Evolutionary conservation across 2,888 invertebrate genomes (phyloP), one percentile per base, ranked within the genome.

Genomic region (Drosophila villosipedis): DNA sequence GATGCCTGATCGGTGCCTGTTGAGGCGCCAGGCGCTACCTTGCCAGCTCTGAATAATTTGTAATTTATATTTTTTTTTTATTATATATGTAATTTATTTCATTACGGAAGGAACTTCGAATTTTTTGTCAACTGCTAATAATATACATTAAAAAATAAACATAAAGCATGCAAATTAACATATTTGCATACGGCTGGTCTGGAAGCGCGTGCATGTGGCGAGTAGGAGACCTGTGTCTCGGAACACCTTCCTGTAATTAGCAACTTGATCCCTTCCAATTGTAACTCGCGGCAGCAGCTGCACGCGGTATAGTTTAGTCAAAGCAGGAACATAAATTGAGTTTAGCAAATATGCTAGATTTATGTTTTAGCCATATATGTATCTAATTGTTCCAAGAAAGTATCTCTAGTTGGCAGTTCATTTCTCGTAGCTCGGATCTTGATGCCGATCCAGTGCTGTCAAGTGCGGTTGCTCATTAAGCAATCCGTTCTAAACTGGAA

Each of bases 301-400:
- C 28, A 22, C 35, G 39, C 49, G 30, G 16, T 19, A 10, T 2
- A 37, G 10, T 58, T 82, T 62, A 76, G 90, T 83, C 88, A 89
- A 87, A 89, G 53, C 88, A 85, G 88, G 88, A 87, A 89, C 78
- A 80, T 74, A 72, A 74, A 70, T 25, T 58, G 25, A 55, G 54
- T 31, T 67, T 37, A 69, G 67, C 68, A 78, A 80, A 87, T 85
- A 85, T 87, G 69, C 43, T 67, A 74, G 80, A 90, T 83, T 90
- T 89, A 85, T 89, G 89, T 85, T 83, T 81, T 73, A 68, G 75
- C 89, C 90, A 75, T 90, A 89, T 87, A 84, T 68, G 86, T 53
- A 65, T 61, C 76, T 83, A 86, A 87, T 88, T 88, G 86, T 83
- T 78, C 69, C 72, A 86, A 86, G 82, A 86, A 86, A 78, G 75